A percentile compares a stretch with the other conserved stretches of the same genome.
phyloP scores from a whole-genome alignment of 2,888 invertebrate genomes.

The Busseola fusca region DNA sequence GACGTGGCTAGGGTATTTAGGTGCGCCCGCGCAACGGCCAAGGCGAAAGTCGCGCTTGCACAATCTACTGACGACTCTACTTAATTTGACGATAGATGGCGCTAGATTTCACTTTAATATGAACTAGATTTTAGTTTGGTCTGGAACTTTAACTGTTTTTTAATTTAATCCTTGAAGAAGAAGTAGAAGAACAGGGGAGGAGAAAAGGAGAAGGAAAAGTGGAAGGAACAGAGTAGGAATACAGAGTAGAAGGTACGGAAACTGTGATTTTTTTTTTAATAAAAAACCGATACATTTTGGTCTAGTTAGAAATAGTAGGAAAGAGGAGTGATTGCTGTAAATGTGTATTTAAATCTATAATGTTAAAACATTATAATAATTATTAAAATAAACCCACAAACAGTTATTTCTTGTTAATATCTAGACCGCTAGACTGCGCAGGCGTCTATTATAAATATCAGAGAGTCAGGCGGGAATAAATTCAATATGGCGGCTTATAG shows the following conservation, averaged over 20 bases:
- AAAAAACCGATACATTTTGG: background rate
- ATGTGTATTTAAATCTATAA: background rate
- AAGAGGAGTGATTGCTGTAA: too few relatives aligned
- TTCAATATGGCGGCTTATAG: constrained; percentile 60
- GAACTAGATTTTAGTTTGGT: constrained; percentile 1
- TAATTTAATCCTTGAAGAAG: too few relatives aligned
- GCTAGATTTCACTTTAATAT: constrained; percentile 23
- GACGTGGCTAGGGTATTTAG: constrained; percentile 55
- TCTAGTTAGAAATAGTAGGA: constrained; percentile 22
- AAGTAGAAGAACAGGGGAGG: too few relatives aligned
- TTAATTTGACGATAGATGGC: constrained; percentile 56
- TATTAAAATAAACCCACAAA: constrained; percentile 24
- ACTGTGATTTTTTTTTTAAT: background rate
- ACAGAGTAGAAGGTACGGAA: background rate
- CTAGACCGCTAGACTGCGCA: constrained; percentile 55
- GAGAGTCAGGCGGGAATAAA: constrained; percentile 59
- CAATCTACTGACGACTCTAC: constrained; percentile 49
- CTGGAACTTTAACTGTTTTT: background rate
- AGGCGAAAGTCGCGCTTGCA: constrained; percentile 67
- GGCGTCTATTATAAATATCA: constrained; percentile 57
- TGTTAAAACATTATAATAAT: background rate
- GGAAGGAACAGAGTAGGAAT: too few relatives aligned
- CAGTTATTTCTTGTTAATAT: constrained; percentile 40
- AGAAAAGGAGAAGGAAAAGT: too few relatives aligned
- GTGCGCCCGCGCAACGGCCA: constrained; percentile 63